Evolutionary conservation across 1,140 invertebrate genomes (phyloP).

Genomic region (Drosophila kikkawai): DNA sequence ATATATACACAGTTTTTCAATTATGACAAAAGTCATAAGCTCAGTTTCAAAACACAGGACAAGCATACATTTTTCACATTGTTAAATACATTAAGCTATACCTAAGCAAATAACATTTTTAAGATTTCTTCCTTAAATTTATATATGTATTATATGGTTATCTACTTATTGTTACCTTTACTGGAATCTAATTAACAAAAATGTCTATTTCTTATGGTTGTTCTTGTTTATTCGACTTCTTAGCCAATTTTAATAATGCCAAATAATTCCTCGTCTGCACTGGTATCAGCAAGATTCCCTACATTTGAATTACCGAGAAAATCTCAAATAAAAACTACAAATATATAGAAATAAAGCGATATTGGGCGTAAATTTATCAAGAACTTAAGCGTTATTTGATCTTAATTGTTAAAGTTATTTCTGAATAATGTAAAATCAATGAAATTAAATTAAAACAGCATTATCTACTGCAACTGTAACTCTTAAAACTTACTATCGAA

Average conservation of each 20-base stretch:
- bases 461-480: not conserved
- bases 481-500: conserved; percentile 95
- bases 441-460: not conserved
- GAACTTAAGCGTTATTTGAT: conserved; percentile 10
- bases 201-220: not conserved
- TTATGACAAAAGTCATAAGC: conserved; percentile 7
- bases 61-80: not conserved
- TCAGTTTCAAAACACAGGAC: conserved; percentile 5
- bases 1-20: conserved; percentile 51
- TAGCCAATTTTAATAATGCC: not conserved
- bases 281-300: not conserved
- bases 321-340: no score
- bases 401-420: conserved; percentile 8
- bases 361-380: not conserved
- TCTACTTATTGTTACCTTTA: not conserved
- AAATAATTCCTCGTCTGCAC: not conserved
- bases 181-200: not conserved
- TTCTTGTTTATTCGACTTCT: not conserved
- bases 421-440: conserved; percentile 3
- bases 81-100: conserved; percentile 2
- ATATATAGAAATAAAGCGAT: not conserved
- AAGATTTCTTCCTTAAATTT: not conserved
- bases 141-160: not conserved
- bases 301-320: not conserved
- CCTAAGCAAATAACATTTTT: not conserved